Evolutionary conservation across 2,888 invertebrate species (phyloP).

Genomic region (Cancer borealis): DNA sequence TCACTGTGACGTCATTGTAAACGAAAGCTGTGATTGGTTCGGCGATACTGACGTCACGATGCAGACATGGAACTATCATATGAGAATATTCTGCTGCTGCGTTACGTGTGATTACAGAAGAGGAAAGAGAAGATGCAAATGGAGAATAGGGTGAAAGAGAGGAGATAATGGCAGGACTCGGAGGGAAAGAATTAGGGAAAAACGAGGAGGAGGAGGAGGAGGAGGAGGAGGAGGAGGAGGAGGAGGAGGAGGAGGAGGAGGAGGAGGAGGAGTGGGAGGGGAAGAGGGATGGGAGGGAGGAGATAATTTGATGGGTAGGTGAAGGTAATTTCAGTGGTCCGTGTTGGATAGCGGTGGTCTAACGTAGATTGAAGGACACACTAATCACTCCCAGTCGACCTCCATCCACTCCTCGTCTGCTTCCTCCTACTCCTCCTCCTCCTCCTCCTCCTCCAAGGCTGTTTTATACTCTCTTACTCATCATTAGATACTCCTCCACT

Average conservation of each 20-base stretch:
- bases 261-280: not conserved
- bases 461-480: not conserved
- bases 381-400: constrained; percentile 3
- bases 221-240: not conserved
- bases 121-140: not conserved
- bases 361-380: constrained; percentile 26
- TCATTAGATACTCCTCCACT: not conserved
- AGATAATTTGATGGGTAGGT: constrained; percentile 22
- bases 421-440: not conserved
- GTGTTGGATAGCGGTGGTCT: not conserved
- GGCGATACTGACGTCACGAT: too few species aligned
- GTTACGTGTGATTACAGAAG: not conserved
- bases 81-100: too few species aligned
- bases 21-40: too few species aligned
- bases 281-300: not conserved
- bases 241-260: not conserved
- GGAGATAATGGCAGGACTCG: not conserved
- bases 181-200: not conserved
- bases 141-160: not conserved
- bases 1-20: too few species aligned
- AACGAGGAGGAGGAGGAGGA: not conserved
- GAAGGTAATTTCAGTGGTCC: not conserved
- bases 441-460: not conserved
- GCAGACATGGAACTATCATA: too few species aligned
- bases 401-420: not conserved